Percentiles rank a stretch among this genome's conserved stretches.
Conservation (phyloP, 2,888 invertebrate genomes). For the Melanostoma scalare region DNA sequence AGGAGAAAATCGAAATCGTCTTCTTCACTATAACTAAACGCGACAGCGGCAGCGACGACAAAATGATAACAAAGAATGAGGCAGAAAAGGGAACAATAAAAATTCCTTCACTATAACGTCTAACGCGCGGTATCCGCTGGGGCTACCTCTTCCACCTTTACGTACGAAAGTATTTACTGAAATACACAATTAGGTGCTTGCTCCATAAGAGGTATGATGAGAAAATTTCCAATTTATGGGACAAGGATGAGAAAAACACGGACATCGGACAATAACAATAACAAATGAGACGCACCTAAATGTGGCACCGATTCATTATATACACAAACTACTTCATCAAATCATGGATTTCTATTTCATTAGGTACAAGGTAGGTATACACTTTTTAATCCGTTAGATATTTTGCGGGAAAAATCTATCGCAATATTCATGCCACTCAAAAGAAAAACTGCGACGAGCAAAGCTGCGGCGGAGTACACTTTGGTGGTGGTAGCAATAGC, state of each 20-base stretch:
- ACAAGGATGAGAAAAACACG: slow-evolving; percentile 28
- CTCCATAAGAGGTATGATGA: not conserved
- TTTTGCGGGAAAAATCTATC: slow-evolving; percentile 37
- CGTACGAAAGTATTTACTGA: slow-evolving; percentile 36
- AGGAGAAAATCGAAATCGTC: slow-evolving; percentile 52
- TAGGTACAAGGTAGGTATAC: not conserved
- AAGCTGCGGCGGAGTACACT: slow-evolving; percentile 55
- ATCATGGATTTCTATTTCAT: slow-evolving; percentile 11
- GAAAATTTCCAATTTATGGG: not conserved
- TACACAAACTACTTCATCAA: slow-evolving; percentile 33
- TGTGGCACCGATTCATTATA: slow-evolving; percentile 1
- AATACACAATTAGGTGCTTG: too few species aligned
- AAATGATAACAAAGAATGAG: slow-evolving; percentile 54
- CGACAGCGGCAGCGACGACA: slow-evolving; percentile 10
- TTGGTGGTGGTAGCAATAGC: slow-evolving; percentile 57
- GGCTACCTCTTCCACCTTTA: not conserved
- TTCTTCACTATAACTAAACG: slow-evolving; percentile 8
- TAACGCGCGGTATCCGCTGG: slow-evolving; percentile 10
- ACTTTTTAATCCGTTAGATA: slow-evolving; percentile 33
- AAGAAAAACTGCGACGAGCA: slow-evolving; percentile 38
- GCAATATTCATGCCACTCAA: slow-evolving; percentile 37
- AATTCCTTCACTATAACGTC: slow-evolving; percentile 38
- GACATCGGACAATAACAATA: slow-evolving; percentile 42
- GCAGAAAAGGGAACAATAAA: slow-evolving; percentile 22
- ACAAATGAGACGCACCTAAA: slow-evolving; percentile 47